Conservation (phyloP, 64 coral and sea anemone genomes). For the Anthopleura sola region DNA sequence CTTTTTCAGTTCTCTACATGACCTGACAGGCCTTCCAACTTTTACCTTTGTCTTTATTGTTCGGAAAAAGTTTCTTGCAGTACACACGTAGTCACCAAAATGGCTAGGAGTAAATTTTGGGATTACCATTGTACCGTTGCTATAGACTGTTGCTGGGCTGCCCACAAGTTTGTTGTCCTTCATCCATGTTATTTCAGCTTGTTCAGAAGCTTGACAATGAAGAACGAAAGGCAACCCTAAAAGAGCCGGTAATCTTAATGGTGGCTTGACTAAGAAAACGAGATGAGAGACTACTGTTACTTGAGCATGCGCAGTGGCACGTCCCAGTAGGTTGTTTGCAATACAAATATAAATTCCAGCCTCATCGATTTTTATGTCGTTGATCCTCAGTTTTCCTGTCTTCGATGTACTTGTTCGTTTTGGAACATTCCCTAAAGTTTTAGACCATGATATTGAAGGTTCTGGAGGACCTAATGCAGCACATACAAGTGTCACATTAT, state of each 20-base stretch:
- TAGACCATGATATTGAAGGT: constrained; percentile 14
- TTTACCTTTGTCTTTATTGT: too few species aligned
- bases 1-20: constrained; percentile 43
- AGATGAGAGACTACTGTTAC: neutral
- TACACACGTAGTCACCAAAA: too few species aligned
- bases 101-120: neutral
- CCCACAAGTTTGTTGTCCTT: neutral
- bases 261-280: neutral
- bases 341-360: neutral
- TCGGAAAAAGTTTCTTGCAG: too few species aligned
- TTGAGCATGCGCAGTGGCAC: neutral
- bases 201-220: neutral
- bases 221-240: neutral
- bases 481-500: neutral
- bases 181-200: neutral
- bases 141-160: too few species aligned
- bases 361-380: neutral
- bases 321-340: neutral
- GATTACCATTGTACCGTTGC: neutral
- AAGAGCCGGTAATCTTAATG: neutral
- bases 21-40: too few species aligned
- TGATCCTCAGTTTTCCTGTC: neutral
- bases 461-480: neutral
- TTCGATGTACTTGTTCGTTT: neutral
- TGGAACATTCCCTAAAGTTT: neutral